Base-by-base conservation (phyloP, 2,113 vertebrate genomes). In the Tragulus kanchil region DNA sequence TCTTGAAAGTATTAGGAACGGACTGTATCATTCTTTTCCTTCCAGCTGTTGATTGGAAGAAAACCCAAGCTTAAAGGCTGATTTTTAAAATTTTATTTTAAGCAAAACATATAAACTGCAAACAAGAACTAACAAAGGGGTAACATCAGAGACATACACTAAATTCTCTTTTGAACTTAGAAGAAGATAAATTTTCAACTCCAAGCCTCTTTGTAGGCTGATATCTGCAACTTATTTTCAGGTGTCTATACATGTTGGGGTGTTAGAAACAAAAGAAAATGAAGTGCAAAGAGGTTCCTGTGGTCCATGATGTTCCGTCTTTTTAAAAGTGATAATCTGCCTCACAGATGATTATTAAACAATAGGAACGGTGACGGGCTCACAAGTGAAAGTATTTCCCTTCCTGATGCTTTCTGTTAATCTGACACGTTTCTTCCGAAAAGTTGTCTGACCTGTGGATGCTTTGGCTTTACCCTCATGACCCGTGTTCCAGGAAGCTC, bases 101-200 rank as follows among this genome's bases (percentile, higher is more conserved):
- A 86, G 31, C 31, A 71, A 86, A 86, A 86, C 90, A 50, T 52
- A 31, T 69, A 87, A 84, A 45, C 26, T 36, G 65, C 28, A 14
- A 12, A 92, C 75, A 81, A 86, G 31, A 93, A 90, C 28, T 28
- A 8, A 31, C 50, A 84, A 67, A 56, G 58, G 90, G 26, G 56
- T 90, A 79, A 65, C 92, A 52, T 82, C 52, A 85, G 82, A 90
- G 54, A 48, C 16, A 59, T 17, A 58, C 67, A 45, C 26, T n/a
- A 65, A 78, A 50, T 65, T 87, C 61, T 52, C 85, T 86, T 95
- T 90, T 86, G 61, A 95, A 89, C 16, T 81, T 87, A 62, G 73
- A 85, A 6, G 28, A 54, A 48, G 79, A 65, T 89, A 88, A 21
- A 65, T 31, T 64, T 94, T 88, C 59, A 45, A 12, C 84, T 65